Evolutionary conservation across 2,113 vertebrate genomes (phyloP), one percentile per base, ranked within the genome.

Genomic region (Elgaria multicarinata): DNA sequence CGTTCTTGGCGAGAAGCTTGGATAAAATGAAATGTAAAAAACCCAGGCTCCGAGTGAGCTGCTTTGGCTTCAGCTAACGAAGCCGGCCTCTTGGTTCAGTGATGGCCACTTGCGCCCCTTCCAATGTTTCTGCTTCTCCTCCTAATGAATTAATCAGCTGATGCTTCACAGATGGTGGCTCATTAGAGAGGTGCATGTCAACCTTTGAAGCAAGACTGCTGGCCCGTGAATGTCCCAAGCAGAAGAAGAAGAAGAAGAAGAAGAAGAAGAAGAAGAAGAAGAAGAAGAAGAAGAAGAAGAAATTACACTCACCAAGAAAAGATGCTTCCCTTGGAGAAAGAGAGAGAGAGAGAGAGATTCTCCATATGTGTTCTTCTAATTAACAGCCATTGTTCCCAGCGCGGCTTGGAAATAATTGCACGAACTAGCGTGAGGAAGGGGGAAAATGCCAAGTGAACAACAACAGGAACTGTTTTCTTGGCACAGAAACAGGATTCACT

Each of bases 321-420:
- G 92, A 42, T 0, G 0, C 0, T 0, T 55, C 72, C 87, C 88
- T 88, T 0, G 1, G 88, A 92, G 94, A 28, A 39, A 0, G 33
- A 6, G 31, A 33, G 31, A 10, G 0, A 12, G 50, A 53, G 50
- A 62, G 16, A 62, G 39, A n/a, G 33, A 6, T 0, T 79, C 71
- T 24, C 92, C 95, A 82, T 91, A 91, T 93, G 92, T 6, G 22
- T 76, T 76, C 75, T 90, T 93, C 79, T 95, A 95, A 95, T 95
- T 93, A 95, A 91, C 0, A n/a, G 89, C 79, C 1, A 53, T 85
- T 89, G 72, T 92, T 95, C 86, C 86, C 89, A 86, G 39, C 75
- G 71, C 83, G 39, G 9, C 93, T 92, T 94, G 92, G 87, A 94
- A 94, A 94, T 77, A 36, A 87, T 87, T 92, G 89, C 79, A 90